Percentiles rank a stretch among this genome's conserved stretches.
These are phyloP conservation scores for Crepidodera aurea DNA, from an alignment of 2,888 invertebrate genomes.

Conservation along the genomic window DNA sequence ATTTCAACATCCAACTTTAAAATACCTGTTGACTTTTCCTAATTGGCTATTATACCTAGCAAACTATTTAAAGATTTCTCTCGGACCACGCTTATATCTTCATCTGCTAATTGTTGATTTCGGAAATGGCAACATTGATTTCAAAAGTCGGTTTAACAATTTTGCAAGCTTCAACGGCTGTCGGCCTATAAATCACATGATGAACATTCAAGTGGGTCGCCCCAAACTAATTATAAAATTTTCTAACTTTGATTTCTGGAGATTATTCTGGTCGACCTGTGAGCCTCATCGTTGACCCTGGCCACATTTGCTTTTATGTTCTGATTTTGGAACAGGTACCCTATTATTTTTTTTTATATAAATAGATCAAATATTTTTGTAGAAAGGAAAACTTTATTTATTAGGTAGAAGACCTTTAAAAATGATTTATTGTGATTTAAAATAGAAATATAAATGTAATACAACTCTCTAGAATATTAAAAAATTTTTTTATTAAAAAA, in stretches of 20 bases:
- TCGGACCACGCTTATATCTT: neutral
- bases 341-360: neutral
- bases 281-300: conserved; percentile 7
- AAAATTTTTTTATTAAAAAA: too few species aligned
- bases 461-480: too few species aligned
- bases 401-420: neutral
- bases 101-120: neutral
- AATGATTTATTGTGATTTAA: too few species aligned
- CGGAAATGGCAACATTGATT: conserved; percentile 3
- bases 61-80: neutral
- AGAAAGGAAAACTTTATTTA: neutral
- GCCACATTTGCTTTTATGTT: neutral
- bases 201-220: neutral
- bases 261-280: neutral
- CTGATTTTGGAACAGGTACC: neutral
- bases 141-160: conserved; percentile 2
- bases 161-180: conserved; percentile 2
- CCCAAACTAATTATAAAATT: conserved; percentile 8
- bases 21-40: too few species aligned
- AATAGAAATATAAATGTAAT: too few species aligned
- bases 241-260: conserved; percentile 2
- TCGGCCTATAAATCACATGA: neutral
- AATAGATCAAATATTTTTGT: neutral
- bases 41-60: conserved; percentile 1
- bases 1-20: too few species aligned